Evolutionary conservation across 2,888 invertebrate species (phyloP).

Genomic region (Agrochola lota): DNA sequence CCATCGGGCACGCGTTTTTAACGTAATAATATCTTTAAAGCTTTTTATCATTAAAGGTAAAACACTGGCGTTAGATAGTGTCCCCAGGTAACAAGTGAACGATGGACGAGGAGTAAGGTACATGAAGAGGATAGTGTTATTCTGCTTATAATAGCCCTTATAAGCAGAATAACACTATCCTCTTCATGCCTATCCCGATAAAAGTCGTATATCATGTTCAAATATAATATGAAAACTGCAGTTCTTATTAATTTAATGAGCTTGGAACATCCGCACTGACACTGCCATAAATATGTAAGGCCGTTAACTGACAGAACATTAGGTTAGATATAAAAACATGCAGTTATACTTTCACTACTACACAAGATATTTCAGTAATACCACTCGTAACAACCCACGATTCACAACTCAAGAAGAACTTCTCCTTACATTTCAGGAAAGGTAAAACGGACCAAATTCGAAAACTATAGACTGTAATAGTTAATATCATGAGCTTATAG

Average conservation of each 20-base stretch:
- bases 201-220: background rate
- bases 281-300: slow-evolving; percentile 26
- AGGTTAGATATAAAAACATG: slow-evolving; percentile 28
- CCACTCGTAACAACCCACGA: background rate
- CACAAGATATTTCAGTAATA: slow-evolving; percentile 1
- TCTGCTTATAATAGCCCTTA: background rate
- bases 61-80: background rate
- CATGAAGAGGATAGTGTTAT: background rate
- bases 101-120: background rate
- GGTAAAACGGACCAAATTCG: background rate
- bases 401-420: background rate
- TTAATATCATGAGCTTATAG: background rate
- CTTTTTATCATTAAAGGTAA: background rate
- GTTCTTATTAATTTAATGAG: slow-evolving; percentile 31
- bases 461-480: background rate
- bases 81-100: background rate
- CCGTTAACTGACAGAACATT: slow-evolving; percentile 30
- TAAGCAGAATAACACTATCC: too few relatives aligned
- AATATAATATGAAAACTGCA: slow-evolving; percentile 8
- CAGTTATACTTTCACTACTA: background rate
- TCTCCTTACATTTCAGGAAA: background rate
- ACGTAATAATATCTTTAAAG: background rate
- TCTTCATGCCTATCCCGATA: background rate
- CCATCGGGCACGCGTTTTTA: background rate
- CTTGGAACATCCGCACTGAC: slow-evolving; percentile 20